phyloP scores from a whole-genome alignment of 2,797 vertebrate species.

The Sebastes wilsoni region DNA sequence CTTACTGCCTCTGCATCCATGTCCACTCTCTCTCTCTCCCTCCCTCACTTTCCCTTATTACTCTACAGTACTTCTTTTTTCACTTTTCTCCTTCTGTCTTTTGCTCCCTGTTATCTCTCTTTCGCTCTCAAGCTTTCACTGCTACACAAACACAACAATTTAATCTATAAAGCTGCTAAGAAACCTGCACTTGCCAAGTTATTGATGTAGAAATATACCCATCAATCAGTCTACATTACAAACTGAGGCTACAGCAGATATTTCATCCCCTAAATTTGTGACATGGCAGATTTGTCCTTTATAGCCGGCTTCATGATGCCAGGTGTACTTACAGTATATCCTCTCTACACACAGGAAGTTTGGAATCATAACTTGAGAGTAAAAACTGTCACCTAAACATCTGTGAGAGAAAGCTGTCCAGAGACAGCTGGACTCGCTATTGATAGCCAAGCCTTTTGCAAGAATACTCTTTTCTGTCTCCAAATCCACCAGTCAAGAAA shows the following conservation, averaged over 20 bases:
- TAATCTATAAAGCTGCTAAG: constrained; percentile 31
- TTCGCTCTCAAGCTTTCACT: background rate
- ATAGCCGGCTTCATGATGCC: background rate
- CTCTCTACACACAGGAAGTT: background rate
- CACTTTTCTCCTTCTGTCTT: constrained; percentile 27
- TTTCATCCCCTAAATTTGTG: background rate
- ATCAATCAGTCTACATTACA: constrained; percentile 25
- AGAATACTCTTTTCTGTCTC: background rate
- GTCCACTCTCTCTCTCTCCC: constrained; percentile 25
- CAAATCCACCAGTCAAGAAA: background rate
- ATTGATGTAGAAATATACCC: constrained; percentile 15
- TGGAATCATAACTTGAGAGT: background rate
- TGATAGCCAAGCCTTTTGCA: background rate
- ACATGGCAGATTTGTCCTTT: constrained; percentile 21
- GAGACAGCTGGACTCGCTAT: background rate
- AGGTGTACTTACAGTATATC: background rate
- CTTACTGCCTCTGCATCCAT: constrained; percentile 25
- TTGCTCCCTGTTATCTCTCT: constrained; percentile 23
- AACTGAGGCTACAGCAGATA: background rate
- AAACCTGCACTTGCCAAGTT: constrained; percentile 17
- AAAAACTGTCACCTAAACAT: background rate
- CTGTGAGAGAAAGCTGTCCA: background rate
- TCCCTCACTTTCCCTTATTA: constrained; percentile 43
- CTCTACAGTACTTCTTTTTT: constrained; percentile 23
- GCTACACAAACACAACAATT: constrained; percentile 13